These are phyloP conservation scores for Trissoscelio sp. DNA, from an alignment of 2,888 invertebrate genomes.

Conservation along the genomic window DNA sequence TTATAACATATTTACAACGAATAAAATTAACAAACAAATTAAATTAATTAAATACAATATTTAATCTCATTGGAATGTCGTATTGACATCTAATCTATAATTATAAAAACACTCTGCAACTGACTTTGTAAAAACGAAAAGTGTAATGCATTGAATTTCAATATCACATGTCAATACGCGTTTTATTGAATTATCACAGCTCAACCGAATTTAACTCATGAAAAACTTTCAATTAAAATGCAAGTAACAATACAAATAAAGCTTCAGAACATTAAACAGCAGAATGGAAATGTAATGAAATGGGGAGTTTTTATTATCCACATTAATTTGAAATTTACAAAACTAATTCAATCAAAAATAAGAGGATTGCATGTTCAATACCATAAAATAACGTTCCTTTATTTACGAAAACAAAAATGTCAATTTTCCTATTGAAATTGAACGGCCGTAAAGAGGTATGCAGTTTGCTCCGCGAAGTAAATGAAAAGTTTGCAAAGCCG, in stretches of 20 bases:
- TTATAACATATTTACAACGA: background rate
- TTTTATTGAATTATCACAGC: slow-evolving; percentile 47
- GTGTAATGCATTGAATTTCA: slow-evolving; percentile 29
- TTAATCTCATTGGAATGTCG: background rate
- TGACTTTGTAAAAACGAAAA: slow-evolving; percentile 14
- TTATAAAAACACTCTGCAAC: slow-evolving; percentile 13
- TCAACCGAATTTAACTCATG: slow-evolving; percentile 42
- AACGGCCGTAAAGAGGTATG: slow-evolving; percentile 32
- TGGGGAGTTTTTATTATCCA: slow-evolving; percentile 4
- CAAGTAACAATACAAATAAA: slow-evolving; percentile 32
- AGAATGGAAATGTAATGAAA: slow-evolving; percentile 25
- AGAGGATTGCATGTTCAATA: background rate
- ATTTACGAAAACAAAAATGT: background rate
- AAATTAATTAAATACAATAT: background rate
- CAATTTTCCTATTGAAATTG: background rate
- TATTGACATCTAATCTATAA: slow-evolving; percentile 35
- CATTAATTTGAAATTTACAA: slow-evolving; percentile 8
- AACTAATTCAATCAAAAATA: slow-evolving; percentile 11
- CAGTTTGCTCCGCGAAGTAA: slow-evolving; percentile 46
- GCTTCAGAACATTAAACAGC: background rate
- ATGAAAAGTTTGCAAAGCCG: slow-evolving; percentile 53
- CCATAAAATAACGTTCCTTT: slow-evolving; percentile 4
- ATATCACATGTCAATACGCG: slow-evolving; percentile 27
- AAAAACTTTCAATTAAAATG: slow-evolving; percentile 44
- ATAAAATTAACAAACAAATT: background rate